phyloP scores from a whole-genome alignment of 2,888 invertebrate genomes.

The Drosophila mayaguana region DNA sequence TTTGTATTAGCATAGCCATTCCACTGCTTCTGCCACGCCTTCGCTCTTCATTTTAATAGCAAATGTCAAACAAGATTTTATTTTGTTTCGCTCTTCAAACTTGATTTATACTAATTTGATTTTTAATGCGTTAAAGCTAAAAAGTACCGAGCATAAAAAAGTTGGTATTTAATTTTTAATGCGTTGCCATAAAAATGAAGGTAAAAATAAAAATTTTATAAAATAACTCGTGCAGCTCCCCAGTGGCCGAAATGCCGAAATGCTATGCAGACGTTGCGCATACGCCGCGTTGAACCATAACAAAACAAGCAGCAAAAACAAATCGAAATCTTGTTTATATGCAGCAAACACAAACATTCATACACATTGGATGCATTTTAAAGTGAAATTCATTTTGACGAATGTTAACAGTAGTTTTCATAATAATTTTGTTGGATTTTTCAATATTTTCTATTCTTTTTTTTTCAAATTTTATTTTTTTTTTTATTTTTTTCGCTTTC shows the following conservation, averaged over 20 bases:
- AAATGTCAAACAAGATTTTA: slow-evolving; percentile 49
- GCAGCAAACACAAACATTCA: slow-evolving; percentile 4
- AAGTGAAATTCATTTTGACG: slow-evolving; percentile 55
- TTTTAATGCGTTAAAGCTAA: slow-evolving; percentile 27
- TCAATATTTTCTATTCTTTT: slow-evolving; percentile 10
- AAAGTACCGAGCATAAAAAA: not conserved
- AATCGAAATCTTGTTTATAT: slow-evolving; percentile 35
- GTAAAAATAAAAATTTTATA: not conserved
- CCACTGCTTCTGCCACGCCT: not conserved
- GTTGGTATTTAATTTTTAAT: slow-evolving; percentile 35
- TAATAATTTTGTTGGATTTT: slow-evolving; percentile 21
- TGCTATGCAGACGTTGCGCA: slow-evolving; percentile 32
- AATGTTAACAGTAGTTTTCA: slow-evolving; percentile 50
- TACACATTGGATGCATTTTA: slow-evolving; percentile 45
- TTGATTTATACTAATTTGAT: slow-evolving; percentile 63
- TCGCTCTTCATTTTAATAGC: not conserved
- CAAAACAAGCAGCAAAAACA: slow-evolving; percentile 1
- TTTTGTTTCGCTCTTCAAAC: slow-evolving; percentile 41
- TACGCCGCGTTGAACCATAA: slow-evolving; percentile 32
- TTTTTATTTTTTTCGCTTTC: slow-evolving; percentile 65
- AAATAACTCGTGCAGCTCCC: slow-evolving; percentile 33
- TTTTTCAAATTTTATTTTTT: not conserved
- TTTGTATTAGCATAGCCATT: not conserved
- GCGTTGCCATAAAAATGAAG: slow-evolving; percentile 42
- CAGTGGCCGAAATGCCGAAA: not conserved